Percentiles rank a stretch among this genome's conserved stretches.
phyloP scores from a whole-genome alignment of 2,113 vertebrate genomes.

The Rhagologus leucostigma region DNA sequence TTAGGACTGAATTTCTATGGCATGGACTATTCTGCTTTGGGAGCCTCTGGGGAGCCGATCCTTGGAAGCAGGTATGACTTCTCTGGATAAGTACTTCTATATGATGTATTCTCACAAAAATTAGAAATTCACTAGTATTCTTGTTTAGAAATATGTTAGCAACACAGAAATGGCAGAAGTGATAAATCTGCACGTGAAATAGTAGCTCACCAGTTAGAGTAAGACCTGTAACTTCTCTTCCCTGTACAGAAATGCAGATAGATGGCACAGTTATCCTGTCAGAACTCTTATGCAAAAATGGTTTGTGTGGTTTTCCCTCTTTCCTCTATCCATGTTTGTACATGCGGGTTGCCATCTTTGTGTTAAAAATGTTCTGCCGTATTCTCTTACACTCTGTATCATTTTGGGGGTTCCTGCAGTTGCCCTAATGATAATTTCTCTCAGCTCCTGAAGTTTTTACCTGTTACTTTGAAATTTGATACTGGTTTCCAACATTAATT shows the following conservation, averaged over 20 bases:
- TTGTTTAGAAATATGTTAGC: neutral
- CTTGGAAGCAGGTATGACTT: constrained; percentile 80
- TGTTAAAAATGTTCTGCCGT: neutral
- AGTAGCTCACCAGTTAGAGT: neutral
- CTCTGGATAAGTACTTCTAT: neutral
- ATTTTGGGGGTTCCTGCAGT: neutral
- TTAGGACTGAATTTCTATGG: constrained; percentile 93
- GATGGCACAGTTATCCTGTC: neutral
- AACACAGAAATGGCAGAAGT: neutral
- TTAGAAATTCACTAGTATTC: neutral
- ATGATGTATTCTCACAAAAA: neutral
- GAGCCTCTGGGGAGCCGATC: constrained; percentile 80
- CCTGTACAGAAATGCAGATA: neutral
- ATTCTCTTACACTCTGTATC: neutral
- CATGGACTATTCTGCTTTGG: constrained; percentile 83
- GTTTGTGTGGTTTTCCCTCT: neutral
- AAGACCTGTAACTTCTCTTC: neutral
- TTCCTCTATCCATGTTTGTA: neutral
- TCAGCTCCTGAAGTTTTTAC: neutral
- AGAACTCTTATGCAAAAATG: neutral
- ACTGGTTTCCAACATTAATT: neutral
- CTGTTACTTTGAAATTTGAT: neutral
- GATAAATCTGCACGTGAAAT: neutral
- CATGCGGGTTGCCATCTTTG: neutral
- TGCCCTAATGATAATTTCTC: neutral